Conservation (phyloP, 2,888 invertebrate species). For the Drosophila imparisetae region DNA sequence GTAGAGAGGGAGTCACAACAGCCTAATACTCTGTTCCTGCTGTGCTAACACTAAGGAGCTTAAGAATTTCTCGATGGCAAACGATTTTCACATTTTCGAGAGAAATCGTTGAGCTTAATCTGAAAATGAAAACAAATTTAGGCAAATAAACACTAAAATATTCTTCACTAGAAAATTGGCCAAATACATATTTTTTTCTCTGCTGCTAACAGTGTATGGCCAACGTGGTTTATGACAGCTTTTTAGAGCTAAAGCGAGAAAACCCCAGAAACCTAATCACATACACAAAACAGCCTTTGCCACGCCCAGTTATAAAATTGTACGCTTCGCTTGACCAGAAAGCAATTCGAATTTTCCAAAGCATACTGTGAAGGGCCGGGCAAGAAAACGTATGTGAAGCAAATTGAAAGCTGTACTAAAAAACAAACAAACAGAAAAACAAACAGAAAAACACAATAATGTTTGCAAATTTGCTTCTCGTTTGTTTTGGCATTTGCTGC, state of each 20-base stretch:
- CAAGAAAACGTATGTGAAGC: neutral
- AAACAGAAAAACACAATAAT: neutral
- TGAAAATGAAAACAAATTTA: neutral
- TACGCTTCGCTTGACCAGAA: conserved; percentile 19
- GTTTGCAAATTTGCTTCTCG: neutral
- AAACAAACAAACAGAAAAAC: neutral
- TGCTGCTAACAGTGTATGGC: neutral
- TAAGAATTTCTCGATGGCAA: neutral
- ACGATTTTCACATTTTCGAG: neutral
- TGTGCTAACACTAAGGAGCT: neutral
- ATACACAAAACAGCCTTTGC: neutral
- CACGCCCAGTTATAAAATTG: conserved; percentile 5
- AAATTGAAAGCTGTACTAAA: conserved; percentile 20
- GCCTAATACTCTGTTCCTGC: neutral
- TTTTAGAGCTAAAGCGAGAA: conserved; percentile 3
- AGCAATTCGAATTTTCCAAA: conserved; percentile 27
- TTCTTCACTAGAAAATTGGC: neutral
- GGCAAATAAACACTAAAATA: neutral
- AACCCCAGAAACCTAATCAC: neutral
- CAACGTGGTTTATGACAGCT: neutral
- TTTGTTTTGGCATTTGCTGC: neutral
- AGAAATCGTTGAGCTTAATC: neutral
- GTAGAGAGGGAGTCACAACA: neutral
- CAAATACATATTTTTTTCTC: neutral
- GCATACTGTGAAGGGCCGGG: conserved; percentile 26